phyloP scores from a whole-genome alignment of 2,797 vertebrate species.

The Sparus aurata region DNA sequence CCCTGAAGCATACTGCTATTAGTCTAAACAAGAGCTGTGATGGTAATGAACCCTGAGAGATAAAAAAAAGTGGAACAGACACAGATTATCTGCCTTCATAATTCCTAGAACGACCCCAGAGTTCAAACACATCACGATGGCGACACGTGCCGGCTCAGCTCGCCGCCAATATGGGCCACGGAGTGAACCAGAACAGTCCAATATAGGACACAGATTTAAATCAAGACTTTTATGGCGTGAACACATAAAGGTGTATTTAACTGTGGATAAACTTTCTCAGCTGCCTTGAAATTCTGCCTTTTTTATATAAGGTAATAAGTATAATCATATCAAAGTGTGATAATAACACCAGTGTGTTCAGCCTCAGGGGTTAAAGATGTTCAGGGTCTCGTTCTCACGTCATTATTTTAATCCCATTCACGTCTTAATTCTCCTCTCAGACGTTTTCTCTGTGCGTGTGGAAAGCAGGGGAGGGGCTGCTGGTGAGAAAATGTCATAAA shows the following conservation, averaged over 20 bases:
- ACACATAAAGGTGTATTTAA: not conserved
- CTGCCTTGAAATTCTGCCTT: not conserved
- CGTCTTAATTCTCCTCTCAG: constrained; percentile 17
- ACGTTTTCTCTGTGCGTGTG: not conserved
- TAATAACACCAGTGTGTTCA: constrained; percentile 14
- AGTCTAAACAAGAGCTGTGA: constrained; percentile 63
- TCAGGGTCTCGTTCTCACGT: not conserved
- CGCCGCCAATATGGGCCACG: not conserved
- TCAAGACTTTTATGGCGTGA: not conserved
- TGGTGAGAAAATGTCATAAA: constrained; percentile 76
- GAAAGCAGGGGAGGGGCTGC: constrained; percentile 11
- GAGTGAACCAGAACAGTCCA: not conserved
- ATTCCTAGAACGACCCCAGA: constrained; percentile 63
- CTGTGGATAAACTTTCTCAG: not conserved
- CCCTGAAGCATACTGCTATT: constrained; percentile 46
- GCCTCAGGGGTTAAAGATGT: constrained; percentile 11
- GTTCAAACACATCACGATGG: constrained; percentile 23
- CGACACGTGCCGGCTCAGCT: constrained; percentile 9
- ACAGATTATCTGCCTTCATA: constrained; percentile 80
- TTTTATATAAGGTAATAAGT: too few species aligned
- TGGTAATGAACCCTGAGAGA: constrained; percentile 56
- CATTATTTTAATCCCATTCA: constrained; percentile 19
- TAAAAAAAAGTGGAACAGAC: constrained; percentile 71
- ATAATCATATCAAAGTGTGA: not conserved
- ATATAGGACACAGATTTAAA: not conserved